Percentiles rank a stretch among this genome's conserved stretches.
Conservation (phyloP, 2,797 vertebrate species). For the Scolopax rusticola region DNA sequence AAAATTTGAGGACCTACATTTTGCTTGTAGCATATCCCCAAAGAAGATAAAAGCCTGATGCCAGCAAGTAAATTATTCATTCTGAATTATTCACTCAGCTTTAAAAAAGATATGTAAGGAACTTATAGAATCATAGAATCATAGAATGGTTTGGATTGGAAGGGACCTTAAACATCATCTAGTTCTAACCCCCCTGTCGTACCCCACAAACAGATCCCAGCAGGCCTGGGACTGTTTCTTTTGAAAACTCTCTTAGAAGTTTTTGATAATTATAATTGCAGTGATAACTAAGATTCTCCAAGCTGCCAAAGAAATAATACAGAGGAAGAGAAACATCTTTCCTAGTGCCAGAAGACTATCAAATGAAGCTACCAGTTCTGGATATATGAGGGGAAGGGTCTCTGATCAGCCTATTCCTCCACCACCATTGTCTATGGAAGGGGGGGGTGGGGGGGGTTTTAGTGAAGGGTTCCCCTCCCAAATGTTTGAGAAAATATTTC, state of each 20-base stretch:
- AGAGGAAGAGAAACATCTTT: background rate
- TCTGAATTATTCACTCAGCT: conserved; percentile 6
- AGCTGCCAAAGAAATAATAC: background rate
- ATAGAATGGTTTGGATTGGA: no score
- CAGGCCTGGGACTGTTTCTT: background rate
- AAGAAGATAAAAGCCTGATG: conserved; percentile 33
- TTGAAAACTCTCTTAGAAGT: background rate
- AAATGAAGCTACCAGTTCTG: rapidly evolving
- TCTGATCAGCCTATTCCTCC: background rate
- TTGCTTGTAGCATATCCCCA: background rate
- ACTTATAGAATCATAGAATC: background rate
- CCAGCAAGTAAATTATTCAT: conserved; percentile 38
- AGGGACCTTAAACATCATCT: no score
- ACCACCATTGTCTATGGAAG: background rate
- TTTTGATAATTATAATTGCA: background rate
- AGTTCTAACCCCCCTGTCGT: background rate
- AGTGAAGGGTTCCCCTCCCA: background rate
- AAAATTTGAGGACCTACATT: background rate
- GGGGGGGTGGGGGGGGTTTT: background rate
- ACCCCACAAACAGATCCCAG: background rate
- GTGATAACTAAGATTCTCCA: background rate
- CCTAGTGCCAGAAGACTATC: background rate
- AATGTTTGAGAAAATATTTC: background rate
- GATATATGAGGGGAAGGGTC: background rate
- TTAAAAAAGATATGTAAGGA: conserved; percentile 4